These are phyloP conservation scores for Myiotriccus ornatus DNA, from an alignment of 2,797 vertebrate species.

Conservation along the genomic window DNA sequence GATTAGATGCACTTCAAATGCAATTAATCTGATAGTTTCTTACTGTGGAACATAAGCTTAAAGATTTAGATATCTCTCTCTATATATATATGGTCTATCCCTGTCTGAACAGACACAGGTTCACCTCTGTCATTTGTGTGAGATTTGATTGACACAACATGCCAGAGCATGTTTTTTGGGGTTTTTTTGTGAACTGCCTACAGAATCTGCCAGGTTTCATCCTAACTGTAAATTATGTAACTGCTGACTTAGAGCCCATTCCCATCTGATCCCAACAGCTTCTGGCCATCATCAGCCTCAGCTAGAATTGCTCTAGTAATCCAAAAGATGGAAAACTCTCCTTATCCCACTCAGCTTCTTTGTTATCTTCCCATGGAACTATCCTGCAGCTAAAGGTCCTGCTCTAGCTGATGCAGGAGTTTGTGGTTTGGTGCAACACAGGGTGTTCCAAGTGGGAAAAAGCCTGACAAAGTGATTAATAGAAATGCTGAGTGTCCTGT, in stretches of 20 bases:
- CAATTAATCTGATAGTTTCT: background rate
- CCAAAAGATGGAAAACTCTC: background rate
- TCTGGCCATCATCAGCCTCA: background rate
- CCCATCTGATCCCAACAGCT: background rate
- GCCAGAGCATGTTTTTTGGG: background rate
- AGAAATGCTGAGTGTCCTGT: conserved; percentile 28
- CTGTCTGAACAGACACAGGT: background rate
- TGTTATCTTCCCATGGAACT: background rate
- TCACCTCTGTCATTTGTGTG: background rate
- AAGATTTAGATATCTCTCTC: background rate
- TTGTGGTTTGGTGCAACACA: background rate
- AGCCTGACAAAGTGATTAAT: conserved; percentile 37
- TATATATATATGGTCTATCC: accelerated
- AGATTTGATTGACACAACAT: background rate
- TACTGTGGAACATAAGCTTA: background rate
- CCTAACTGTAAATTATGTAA: background rate
- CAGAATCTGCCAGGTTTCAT: background rate
- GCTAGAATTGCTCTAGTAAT: background rate
- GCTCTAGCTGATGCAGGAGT: background rate
- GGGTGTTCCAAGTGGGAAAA: background rate
- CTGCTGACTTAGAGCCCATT: background rate
- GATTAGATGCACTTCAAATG: background rate
- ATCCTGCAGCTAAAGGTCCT: background rate
- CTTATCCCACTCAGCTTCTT: background rate
- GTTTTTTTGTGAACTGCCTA: background rate